These are phyloP conservation scores for Suricata suricatta DNA, from an alignment of 2,113 vertebrate genomes.

Conservation along the genomic window DNA sequence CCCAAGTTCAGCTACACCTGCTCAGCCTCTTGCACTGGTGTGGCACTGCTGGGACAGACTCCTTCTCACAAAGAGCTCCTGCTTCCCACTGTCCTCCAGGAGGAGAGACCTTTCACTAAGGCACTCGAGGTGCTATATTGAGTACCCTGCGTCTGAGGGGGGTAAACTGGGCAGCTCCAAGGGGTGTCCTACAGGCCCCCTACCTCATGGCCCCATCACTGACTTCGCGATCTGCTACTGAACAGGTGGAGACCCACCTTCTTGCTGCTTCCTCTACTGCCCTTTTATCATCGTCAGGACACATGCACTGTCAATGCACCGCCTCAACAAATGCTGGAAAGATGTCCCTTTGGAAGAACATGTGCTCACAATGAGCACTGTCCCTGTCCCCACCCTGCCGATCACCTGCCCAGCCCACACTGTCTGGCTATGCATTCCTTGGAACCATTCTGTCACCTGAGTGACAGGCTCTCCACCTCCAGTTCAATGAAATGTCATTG, in stretches of 20 bases:
- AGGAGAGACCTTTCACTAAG: background rate
- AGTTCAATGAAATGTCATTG: background rate
- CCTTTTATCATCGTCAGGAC: background rate
- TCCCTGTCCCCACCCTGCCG: background rate
- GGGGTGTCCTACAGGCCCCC: too few relatives aligned
- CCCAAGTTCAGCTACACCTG: too few relatives aligned
- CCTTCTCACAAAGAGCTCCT: background rate
- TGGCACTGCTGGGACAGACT: background rate
- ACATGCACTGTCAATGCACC: background rate
- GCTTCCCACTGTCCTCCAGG: background rate
- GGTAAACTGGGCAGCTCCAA: background rate
- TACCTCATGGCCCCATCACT: background rate
- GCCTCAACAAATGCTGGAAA: background rate
- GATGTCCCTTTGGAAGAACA: background rate
- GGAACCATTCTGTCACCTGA: background rate
- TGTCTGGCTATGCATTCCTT: background rate
- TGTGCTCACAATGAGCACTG: background rate
- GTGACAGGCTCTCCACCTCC: background rate
- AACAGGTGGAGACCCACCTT: background rate
- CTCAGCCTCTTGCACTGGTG: accelerated
- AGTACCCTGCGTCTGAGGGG: background rate
- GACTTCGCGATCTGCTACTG: background rate
- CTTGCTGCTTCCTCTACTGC: background rate
- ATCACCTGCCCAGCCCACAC: background rate
- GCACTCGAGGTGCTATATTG: background rate